A percentile compares a stretch with the other conserved stretches of the same genome.
Conservation (phyloP, 2,888 invertebrate genomes). For the Eumacrocentrus americanus region DNA sequence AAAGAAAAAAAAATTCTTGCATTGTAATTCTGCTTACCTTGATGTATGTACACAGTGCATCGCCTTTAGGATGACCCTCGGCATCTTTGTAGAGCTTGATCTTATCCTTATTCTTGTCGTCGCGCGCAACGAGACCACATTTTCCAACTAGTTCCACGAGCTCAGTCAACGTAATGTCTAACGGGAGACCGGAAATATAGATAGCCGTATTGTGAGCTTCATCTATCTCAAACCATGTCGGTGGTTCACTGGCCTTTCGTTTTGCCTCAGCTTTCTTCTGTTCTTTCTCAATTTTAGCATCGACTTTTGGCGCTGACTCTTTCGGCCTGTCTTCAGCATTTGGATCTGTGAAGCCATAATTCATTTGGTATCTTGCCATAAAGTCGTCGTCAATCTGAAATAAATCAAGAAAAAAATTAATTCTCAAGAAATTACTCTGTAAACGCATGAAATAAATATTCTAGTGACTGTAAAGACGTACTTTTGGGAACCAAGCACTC, state of each 20-base stretch:
- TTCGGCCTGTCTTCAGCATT: constrained; percentile 56
- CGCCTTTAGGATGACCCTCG: constrained; percentile 87
- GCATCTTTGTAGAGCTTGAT: constrained; percentile 89
- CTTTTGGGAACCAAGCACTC: constrained; percentile 95
- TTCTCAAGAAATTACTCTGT: background rate
- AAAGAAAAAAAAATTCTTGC: background rate
- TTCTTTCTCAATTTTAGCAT: constrained; percentile 42
- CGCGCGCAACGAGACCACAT: constrained; percentile 93
- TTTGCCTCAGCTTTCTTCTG: constrained; percentile 58
- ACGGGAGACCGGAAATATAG: constrained; percentile 91
- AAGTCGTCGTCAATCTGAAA: constrained; percentile 89
- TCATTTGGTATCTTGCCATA: constrained; percentile 94
- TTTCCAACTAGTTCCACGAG: constrained; percentile 94
- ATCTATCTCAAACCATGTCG: constrained; percentile 92
- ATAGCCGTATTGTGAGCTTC: constrained; percentile 92
- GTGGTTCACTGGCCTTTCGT: constrained; percentile 63
- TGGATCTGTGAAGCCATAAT: constrained; percentile 82
- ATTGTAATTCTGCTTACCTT: constrained; percentile 67
- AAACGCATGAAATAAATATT: constrained; percentile 11
- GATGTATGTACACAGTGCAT: constrained; percentile 95
- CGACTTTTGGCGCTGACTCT: constrained; percentile 32
- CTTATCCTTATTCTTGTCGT: constrained; percentile 82
- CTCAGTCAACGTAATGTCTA: constrained; percentile 86
- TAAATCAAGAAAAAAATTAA: constrained; percentile 9
- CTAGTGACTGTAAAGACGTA: constrained; percentile 39